Conservation (phyloP, 2,113 vertebrate genomes). For the Pteruthius melanotis region DNA sequence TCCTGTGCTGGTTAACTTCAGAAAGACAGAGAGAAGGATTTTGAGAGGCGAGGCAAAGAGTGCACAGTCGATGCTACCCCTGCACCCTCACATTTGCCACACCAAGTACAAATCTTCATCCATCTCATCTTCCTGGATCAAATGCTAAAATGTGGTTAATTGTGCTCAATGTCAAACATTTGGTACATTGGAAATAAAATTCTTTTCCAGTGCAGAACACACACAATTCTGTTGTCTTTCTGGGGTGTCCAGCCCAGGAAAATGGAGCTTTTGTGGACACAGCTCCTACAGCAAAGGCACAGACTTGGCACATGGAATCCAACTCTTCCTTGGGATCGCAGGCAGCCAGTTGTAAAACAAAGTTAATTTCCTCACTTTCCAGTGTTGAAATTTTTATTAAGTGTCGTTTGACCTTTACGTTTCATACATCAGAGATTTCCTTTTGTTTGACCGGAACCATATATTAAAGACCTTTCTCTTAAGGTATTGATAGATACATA, state of each 20-base stretch:
- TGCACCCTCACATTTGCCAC: not conserved
- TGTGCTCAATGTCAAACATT: not conserved
- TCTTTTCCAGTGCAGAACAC: not conserved
- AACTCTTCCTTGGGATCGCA: not conserved
- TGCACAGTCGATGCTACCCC: not conserved
- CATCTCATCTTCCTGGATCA: not conserved
- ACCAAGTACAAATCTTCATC: not conserved
- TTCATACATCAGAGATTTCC: not conserved
- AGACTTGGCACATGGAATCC: not conserved
- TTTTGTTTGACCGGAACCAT: not conserved
- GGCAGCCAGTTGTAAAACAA: not conserved
- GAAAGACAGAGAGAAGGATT: not conserved
- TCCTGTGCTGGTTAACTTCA: not conserved
- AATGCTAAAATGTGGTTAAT: not conserved
- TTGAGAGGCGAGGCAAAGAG: not conserved
- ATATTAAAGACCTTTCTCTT: not conserved
- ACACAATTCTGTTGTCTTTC: not conserved
- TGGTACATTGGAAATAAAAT: not conserved
- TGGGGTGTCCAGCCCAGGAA: not conserved
- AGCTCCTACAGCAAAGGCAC: not conserved
- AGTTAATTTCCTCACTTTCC: not conserved
- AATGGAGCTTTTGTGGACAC: not conserved
- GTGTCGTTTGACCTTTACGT: slow-evolving; percentile 31
- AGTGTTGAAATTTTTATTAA: slow-evolving; percentile 22
- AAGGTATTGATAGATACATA: slow-evolving; percentile 35